A percentile compares a stretch with the other conserved stretches of the same genome.
phyloP scores from a whole-genome alignment of 1,140 invertebrate genomes.

The Lepidurus couesii region DNA sequence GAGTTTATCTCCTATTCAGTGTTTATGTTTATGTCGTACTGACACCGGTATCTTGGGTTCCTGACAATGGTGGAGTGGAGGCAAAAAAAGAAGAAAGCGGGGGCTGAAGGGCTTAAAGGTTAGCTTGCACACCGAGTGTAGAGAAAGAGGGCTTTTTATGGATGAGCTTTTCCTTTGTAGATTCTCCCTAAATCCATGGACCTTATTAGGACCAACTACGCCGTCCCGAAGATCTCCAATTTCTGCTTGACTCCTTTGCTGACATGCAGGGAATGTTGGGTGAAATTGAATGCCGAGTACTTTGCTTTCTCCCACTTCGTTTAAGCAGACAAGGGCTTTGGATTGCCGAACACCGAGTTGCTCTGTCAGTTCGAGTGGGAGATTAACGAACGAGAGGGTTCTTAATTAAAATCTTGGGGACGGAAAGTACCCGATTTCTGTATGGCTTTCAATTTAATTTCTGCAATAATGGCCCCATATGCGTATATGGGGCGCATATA shows the following conservation, averaged over 20 bases:
- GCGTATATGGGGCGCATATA: background rate
- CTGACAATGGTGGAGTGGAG: background rate
- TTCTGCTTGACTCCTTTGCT: background rate
- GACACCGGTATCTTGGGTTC: background rate
- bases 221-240: background rate
- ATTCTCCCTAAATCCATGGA: background rate
- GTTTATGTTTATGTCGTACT: background rate
- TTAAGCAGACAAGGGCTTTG: background rate
- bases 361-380: background rate
- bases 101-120: background rate
- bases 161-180: background rate
- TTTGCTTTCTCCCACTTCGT: background rate
- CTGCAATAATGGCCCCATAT: background rate
- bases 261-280: background rate
- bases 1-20: background rate
- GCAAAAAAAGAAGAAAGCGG: background rate
- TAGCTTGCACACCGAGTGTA: background rate
- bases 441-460: background rate
- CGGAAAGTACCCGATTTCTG: background rate
- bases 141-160: background rate
- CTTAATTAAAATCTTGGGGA: background rate
- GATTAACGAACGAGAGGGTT: background rate
- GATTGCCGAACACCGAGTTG: background rate
- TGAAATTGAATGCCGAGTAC: background rate
- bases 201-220: constrained; percentile 6